Evolutionary conservation across 2,113 vertebrate genomes (phyloP).

Genomic region (Elaphurus davidianus): DNA sequence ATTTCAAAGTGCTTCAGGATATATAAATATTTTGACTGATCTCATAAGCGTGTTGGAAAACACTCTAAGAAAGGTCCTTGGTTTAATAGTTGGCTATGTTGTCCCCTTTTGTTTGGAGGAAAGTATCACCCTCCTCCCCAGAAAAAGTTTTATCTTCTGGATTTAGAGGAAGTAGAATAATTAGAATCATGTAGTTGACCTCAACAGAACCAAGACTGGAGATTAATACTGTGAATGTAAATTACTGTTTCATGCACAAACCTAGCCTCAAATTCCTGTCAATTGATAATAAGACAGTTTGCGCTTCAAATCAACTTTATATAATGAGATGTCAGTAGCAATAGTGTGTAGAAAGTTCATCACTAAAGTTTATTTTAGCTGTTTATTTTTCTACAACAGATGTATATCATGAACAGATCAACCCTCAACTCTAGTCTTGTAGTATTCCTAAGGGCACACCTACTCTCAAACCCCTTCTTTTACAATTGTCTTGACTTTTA

Average conservation of each 20-base stretch:
- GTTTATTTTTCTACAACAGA: not conserved
- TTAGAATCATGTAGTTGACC: conserved; percentile 62
- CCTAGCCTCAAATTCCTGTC: conserved; percentile 5
- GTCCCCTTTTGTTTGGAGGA: conserved; percentile 36
- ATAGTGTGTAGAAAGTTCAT: not conserved
- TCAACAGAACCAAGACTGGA: conserved; percentile 24
- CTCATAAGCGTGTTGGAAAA: conserved; percentile 77
- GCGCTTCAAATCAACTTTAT: not conserved
- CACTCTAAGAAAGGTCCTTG: conserved; percentile 74
- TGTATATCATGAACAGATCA: not conserved
- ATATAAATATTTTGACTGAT: conserved; percentile 88
- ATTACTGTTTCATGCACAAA: not conserved
- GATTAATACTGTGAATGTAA: not conserved
- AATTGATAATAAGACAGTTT: not conserved
- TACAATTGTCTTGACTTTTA: not conserved
- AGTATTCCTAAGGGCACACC: not conserved
- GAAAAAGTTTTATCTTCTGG: conserved; percentile 64
- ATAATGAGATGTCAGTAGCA: not conserved
- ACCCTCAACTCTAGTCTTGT: accelerated
- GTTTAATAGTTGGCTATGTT: conserved; percentile 70
- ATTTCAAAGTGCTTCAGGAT: conserved; percentile 83
- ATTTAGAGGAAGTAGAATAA: conserved; percentile 69
- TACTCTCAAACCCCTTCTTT: not conserved
- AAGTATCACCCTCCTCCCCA: conserved; percentile 8
- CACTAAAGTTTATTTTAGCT: not conserved